Conservation (phyloP, 1,140 invertebrate species). For the Drosophila virilis region DNA sequence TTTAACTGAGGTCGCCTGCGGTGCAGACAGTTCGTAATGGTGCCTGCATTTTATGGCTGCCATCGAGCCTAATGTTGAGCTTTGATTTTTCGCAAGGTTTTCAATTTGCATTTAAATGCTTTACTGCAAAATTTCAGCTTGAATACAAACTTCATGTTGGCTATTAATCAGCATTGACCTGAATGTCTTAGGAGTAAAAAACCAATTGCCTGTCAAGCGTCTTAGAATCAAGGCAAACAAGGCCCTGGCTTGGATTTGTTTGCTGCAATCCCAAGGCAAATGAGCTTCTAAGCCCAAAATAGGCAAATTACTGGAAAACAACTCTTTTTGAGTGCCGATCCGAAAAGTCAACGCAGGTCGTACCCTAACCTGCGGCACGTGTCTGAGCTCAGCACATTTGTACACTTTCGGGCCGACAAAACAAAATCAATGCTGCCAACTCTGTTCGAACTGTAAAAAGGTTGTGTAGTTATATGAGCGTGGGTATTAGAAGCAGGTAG, state of each 20-base stretch:
- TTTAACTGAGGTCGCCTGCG: constrained; percentile 6
- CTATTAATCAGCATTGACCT: constrained; percentile 49
- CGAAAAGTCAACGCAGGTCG: constrained; percentile 47
- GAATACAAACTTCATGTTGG: not conserved
- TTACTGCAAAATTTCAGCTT: constrained; percentile 6
- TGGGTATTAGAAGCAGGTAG: not conserved
- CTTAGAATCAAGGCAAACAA: constrained; percentile 62
- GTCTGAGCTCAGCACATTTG: constrained; percentile 51
- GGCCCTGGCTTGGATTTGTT: constrained; percentile 49
- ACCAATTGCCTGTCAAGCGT: constrained; percentile 9
- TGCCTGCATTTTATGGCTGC: constrained; percentile 37
- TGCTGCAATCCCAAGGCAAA: constrained; percentile 47
- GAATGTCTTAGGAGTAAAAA: constrained; percentile 5
- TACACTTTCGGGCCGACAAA: not conserved
- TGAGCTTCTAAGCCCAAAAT: constrained; percentile 66
- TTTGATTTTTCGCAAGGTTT: constrained; percentile 11
- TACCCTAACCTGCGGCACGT: constrained; percentile 47
- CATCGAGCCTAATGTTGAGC: constrained; percentile 4
- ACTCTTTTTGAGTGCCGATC: constrained; percentile 54
- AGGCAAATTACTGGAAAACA: constrained; percentile 68
- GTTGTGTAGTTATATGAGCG: constrained; percentile 2
- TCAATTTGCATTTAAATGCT: constrained; percentile 40
- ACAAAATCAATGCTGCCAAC: constrained; percentile 11
- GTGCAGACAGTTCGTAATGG: constrained; percentile 28
- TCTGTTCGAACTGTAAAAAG: constrained; percentile 10